phyloP scores from a whole-genome alignment of 2,113 vertebrate genomes.

The Thinocorus orbignyianus region DNA sequence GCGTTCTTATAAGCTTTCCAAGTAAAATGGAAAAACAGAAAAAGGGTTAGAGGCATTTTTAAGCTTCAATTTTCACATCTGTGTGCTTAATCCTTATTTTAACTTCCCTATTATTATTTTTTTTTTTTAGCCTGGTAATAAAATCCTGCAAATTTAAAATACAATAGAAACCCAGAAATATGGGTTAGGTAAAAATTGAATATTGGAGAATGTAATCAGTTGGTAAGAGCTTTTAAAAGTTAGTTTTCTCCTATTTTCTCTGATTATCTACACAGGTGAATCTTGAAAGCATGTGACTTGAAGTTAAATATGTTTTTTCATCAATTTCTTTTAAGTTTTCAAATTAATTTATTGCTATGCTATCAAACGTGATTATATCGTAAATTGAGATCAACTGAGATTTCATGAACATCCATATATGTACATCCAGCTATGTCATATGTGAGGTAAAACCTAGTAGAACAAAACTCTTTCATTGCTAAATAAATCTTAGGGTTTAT shows the following conservation, averaged over 20 bases:
- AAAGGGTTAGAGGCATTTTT: neutral
- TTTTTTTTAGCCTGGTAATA: neutral
- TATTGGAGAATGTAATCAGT: neutral
- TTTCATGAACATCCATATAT: neutral
- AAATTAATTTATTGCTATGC: neutral
- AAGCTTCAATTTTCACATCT: neutral
- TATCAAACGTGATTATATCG: neutral
- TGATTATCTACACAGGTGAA: neutral
- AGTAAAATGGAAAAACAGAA: neutral
- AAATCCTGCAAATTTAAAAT: neutral
- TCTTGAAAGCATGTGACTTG: neutral
- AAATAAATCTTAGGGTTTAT: neutral
- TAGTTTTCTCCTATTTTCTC: neutral
- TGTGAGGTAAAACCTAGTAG: neutral
- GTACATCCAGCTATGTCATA: neutral
- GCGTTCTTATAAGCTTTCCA: neutral
- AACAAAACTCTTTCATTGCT: neutral
- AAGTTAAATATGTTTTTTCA: neutral
- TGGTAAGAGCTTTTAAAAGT: neutral
- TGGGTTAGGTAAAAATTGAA: neutral
- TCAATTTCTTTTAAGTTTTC: neutral
- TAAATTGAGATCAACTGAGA: neutral
- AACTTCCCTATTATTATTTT: neutral
- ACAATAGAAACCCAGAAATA: neutral
- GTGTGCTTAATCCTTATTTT: neutral